phyloP scores from a whole-genome alignment of 2,888 invertebrate genomes.

The Leucoma salicis region DNA sequence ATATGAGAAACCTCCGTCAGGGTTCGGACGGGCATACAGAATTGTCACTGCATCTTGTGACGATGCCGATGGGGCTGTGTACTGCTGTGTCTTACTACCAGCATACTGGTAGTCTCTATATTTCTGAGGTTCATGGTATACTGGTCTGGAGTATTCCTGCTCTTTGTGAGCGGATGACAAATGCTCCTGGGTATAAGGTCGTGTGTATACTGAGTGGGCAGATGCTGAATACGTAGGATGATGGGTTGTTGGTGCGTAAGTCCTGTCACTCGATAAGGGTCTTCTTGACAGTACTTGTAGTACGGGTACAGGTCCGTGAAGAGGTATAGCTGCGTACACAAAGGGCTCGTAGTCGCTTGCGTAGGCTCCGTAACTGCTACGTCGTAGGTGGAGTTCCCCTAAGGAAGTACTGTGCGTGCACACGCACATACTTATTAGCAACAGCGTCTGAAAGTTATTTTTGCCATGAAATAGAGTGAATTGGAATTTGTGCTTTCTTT shows the following conservation, averaged over 20 bases:
- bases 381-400: slow-evolving; percentile 37
- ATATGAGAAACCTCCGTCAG: slow-evolving; percentile 62
- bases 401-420: slow-evolving; percentile 37
- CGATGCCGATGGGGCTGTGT: slow-evolving; percentile 10
- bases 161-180: slow-evolving; percentile 11
- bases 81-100: slow-evolving; percentile 13
- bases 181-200: slow-evolving; percentile 21
- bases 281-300: slow-evolving; percentile 28
- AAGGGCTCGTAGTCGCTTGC: slow-evolving; percentile 53
- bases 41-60: slow-evolving; percentile 37
- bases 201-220: slow-evolving; percentile 34
- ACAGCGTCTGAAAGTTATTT: slow-evolving; percentile 39
- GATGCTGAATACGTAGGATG: slow-evolving; percentile 20
- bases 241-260: slow-evolving; percentile 29
- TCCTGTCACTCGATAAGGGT: slow-evolving; percentile 14
- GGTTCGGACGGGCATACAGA: slow-evolving; percentile 62
- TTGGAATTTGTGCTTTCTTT: too few relatives aligned
- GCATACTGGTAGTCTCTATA: slow-evolving; percentile 6
- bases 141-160: slow-evolving; percentile 16
- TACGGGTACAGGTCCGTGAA: slow-evolving; percentile 53
- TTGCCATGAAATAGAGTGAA: too few relatives aligned
- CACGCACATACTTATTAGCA: slow-evolving; percentile 40
- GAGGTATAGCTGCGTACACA: slow-evolving; percentile 60
- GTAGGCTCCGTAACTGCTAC: slow-evolving; percentile 44
- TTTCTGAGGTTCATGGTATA: slow-evolving; percentile 9